Evolutionary conservation across 2,113 vertebrate species (phyloP).

Genomic region (Heptranchias perlo): DNA sequence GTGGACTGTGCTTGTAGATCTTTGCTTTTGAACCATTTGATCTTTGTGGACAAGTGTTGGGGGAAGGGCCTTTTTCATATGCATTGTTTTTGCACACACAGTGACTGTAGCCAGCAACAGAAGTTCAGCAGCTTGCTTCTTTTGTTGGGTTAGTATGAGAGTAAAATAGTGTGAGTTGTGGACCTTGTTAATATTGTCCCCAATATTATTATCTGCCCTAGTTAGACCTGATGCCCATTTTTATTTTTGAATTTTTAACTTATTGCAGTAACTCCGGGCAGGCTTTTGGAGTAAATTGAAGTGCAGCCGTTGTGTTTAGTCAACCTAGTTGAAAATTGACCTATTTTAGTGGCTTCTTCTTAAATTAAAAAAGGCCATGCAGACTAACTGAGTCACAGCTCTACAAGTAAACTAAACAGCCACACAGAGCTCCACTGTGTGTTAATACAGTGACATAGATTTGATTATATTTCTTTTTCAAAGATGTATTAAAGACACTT

Average conservation of each 20-base stretch:
- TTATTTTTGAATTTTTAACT: conserved; percentile 2
- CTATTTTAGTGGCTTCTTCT: background rate
- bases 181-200: background rate
- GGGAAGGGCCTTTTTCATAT: background rate
- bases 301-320: background rate
- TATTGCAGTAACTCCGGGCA: background rate
- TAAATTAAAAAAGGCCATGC: background rate
- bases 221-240: background rate
- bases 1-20: conserved; percentile 23
- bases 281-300: conserved; percentile 3
- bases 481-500: background rate
- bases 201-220: background rate
- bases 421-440: background rate
- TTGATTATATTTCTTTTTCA: background rate
- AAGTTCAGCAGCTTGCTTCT: background rate
- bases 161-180: background rate
- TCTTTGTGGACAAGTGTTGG: background rate
- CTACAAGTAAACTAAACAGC: background rate
- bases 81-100: conserved; percentile 27
- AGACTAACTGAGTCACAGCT: background rate
- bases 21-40: background rate
- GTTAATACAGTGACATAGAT: background rate
- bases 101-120: background rate
- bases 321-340: background rate
- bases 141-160: background rate